Evolutionary conservation across 37 sponge, comb jelly and placozoan species (phyloP).

Genomic region (Cliona cf. orientalis): DNA sequence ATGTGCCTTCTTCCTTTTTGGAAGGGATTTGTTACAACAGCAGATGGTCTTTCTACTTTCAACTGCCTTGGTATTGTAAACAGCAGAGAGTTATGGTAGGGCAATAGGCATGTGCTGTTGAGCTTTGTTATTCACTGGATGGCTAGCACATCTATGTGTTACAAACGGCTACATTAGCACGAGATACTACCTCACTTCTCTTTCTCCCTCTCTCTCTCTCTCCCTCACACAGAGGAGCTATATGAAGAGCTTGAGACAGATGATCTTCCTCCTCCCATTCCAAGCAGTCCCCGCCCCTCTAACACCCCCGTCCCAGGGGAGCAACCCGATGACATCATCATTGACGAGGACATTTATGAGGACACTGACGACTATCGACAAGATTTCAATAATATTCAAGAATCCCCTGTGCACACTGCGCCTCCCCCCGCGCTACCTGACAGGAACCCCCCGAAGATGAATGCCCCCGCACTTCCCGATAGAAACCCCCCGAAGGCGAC

Average conservation of each 20-base stretch:
- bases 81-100: too few species aligned
- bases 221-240: slow-evolving; percentile 12
- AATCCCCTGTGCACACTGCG: not conserved
- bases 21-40: too few species aligned
- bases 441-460: not conserved
- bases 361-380: slow-evolving; percentile 53
- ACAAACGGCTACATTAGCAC: too few species aligned
- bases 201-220: too few species aligned
- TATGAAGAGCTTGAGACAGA: slow-evolving; percentile 39
- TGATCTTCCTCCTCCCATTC: slow-evolving; percentile 8
- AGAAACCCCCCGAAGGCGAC: not conserved
- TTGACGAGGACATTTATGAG: slow-evolving; percentile 76
- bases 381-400: not conserved
- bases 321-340: slow-evolving; percentile 14
- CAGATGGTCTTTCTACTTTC: too few species aligned
- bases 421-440: slow-evolving; percentile 15
- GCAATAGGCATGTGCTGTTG: too few species aligned
- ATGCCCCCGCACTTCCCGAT: slow-evolving; percentile 14
- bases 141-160: too few species aligned
- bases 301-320: not conserved
- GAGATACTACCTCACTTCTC: too few species aligned
- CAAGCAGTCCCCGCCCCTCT: slow-evolving; percentile 37
- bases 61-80: too few species aligned
- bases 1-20: too few species aligned
- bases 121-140: too few species aligned